These are phyloP conservation scores for Coendou prehensilis DNA, from an alignment of 2,797 vertebrate species.

Conservation along the genomic window DNA sequence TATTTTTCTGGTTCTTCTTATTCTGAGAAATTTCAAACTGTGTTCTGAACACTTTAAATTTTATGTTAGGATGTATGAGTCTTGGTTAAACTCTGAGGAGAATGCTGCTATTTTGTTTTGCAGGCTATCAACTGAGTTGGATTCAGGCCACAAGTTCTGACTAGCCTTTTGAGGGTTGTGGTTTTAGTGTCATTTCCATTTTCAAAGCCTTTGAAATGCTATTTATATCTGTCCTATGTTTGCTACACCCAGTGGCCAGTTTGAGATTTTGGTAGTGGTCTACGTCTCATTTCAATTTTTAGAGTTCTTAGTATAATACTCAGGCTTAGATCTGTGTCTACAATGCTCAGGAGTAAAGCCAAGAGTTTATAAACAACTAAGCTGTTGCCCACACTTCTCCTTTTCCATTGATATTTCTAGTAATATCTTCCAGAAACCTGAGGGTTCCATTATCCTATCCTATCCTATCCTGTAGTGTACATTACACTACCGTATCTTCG, in stretches of 20 bases:
- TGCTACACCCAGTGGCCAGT: conserved; percentile 38
- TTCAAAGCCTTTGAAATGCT: conserved; percentile 74
- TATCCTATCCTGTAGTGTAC: background rate
- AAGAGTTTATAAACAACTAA: background rate
- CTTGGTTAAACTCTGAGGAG: conserved; percentile 59
- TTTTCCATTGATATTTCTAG: background rate
- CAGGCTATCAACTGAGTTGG: conserved; percentile 51
- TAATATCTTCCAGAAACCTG: background rate
- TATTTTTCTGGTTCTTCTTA: conserved; percentile 28
- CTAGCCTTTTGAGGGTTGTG: conserved; percentile 70
- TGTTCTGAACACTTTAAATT: conserved; percentile 28
- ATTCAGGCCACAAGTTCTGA: conserved; percentile 57
- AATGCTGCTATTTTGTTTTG: conserved; percentile 70
- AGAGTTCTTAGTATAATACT: conserved; percentile 27
- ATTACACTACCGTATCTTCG: background rate
- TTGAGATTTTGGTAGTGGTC: conserved; percentile 62
- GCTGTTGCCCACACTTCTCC: background rate
- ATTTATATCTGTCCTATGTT: conserved; percentile 52
- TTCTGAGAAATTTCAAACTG: background rate
- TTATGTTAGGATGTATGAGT: conserved; percentile 12
- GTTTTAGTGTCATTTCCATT: conserved; percentile 76
- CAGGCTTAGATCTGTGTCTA: background rate
- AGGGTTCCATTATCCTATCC: background rate
- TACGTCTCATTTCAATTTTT: conserved; percentile 44
- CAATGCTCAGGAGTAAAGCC: background rate